A percentile compares a stretch with the other conserved stretches of the same genome.
Conservation (phyloP, 1,140 invertebrate species). For the Megathymus violae region DNA sequence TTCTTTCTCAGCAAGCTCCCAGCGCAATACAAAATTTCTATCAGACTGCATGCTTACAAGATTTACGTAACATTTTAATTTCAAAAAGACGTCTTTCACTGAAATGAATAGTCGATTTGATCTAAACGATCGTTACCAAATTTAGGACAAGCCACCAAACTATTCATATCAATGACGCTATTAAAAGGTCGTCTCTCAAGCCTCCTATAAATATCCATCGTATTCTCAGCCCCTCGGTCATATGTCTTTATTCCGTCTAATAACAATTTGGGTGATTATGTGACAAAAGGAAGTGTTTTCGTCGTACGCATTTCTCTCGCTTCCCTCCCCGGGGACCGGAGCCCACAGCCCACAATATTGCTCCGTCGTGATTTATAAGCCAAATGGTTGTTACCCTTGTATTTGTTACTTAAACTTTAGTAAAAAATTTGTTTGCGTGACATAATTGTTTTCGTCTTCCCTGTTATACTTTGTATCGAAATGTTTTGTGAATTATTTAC, state of each 20-base stretch:
- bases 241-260: conserved; percentile 81
- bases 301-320: conserved; percentile 60
- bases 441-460: too few relatives aligned
- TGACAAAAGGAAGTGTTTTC: conserved; percentile 79
- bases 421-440: too few relatives aligned
- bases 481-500: too few relatives aligned
- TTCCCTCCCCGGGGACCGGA: conserved; percentile 44
- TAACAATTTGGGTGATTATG: conserved; percentile 81
- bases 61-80: too few relatives aligned
- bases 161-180: conserved; percentile 54
- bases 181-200: conserved; percentile 75
- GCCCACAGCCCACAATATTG: conserved; percentile 75
- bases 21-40: too few relatives aligned
- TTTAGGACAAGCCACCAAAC: conserved; percentile 5
- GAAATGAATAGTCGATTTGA: conserved; percentile 26
- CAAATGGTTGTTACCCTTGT: neutral
- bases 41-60: too few relatives aligned
- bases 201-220: conserved; percentile 66
- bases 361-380: conserved; percentile 70
- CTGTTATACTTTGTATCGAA: too few relatives aligned
- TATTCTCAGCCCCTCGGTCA: conserved; percentile 60
- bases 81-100: too few relatives aligned
- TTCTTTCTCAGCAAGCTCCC: too few relatives aligned
- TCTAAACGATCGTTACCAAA: neutral
- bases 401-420: conserved; percentile 30